Percentiles rank a stretch among this genome's conserved stretches.
Evolutionary conservation across 2,797 vertebrate genomes (phyloP).

Genomic region (Sebastes trivittatus): DNA sequence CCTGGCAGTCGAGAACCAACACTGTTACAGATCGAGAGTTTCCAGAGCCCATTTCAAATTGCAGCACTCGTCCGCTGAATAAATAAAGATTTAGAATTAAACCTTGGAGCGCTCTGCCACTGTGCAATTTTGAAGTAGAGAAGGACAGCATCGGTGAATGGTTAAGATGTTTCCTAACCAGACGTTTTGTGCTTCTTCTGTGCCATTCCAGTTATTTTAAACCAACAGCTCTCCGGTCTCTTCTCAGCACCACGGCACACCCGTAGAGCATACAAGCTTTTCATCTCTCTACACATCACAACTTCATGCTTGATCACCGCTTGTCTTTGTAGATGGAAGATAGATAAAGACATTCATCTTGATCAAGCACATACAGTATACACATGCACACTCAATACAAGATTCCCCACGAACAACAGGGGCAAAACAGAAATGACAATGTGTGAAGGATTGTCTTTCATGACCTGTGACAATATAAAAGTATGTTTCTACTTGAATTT

Average conservation of each 20-base stretch:
- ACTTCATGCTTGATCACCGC: slow-evolving; percentile 40
- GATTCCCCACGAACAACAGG: not conserved
- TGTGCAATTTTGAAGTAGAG: not conserved
- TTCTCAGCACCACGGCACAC: slow-evolving; percentile 1
- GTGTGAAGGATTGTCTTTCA: not conserved
- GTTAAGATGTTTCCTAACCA: slow-evolving; percentile 21
- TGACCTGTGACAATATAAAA: not conserved
- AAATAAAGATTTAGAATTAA: slow-evolving; percentile 9
- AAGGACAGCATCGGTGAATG: not conserved
- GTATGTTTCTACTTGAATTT: not conserved
- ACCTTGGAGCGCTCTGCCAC: not conserved
- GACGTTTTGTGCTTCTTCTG: slow-evolving; percentile 9
- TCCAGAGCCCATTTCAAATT: not conserved
- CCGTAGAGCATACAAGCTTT: slow-evolving; percentile 23
- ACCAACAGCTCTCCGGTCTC: not conserved
- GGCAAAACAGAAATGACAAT: not conserved
- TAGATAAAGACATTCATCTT: slow-evolving; percentile 58
- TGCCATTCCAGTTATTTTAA: slow-evolving; percentile 25
- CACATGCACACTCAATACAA: not conserved
- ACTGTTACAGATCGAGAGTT: not conserved
- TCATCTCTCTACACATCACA: slow-evolving; percentile 43
- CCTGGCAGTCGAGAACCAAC: not conserved
- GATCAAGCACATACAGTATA: slow-evolving; percentile 32
- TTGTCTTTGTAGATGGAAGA: slow-evolving; percentile 50
- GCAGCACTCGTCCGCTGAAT: not conserved